phyloP scores from a whole-genome alignment of 2,797 vertebrate genomes.

The Eidolon dupreanum region DNA sequence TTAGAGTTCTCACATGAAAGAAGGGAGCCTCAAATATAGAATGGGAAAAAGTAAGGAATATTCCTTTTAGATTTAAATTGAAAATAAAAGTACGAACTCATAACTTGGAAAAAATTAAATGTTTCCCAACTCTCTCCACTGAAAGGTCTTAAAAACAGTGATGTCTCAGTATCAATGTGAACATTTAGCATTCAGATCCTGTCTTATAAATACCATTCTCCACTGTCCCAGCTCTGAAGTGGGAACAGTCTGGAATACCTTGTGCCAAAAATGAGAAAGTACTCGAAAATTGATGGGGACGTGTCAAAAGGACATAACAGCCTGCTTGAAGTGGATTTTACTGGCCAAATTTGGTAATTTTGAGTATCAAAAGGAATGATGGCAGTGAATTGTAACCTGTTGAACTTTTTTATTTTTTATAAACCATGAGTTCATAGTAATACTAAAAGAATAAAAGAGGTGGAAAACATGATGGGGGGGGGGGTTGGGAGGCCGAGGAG shows the following conservation, averaged over 20 bases:
- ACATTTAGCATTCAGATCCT: not conserved
- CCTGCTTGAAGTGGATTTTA: not conserved
- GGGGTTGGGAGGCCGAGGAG: too few species aligned
- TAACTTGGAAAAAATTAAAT: not conserved
- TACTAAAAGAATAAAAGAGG: not conserved
- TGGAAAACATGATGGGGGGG: not conserved
- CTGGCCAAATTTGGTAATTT: not conserved
- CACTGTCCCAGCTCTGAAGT: not conserved
- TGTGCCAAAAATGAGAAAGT: not conserved
- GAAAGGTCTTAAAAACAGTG: not conserved
- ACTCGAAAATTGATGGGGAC: not conserved
- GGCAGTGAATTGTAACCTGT: not conserved
- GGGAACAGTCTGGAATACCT: not conserved
- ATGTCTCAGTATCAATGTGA: not conserved
- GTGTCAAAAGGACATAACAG: not conserved
- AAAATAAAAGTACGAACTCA: not conserved
- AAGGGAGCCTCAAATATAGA: not conserved
- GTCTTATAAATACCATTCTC: not conserved
- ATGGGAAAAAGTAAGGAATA: not conserved
- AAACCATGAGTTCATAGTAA: not conserved
- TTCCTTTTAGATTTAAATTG: conserved; percentile 1
- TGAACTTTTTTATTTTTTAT: not conserved
- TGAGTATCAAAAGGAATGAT: not conserved
- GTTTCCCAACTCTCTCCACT: not conserved
- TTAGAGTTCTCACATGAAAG: not conserved